Percentiles rank a stretch among this genome's conserved stretches.
These are phyloP conservation scores for Macquaria australasica DNA, from an alignment of 2,113 vertebrate species.

Conservation along the genomic window DNA sequence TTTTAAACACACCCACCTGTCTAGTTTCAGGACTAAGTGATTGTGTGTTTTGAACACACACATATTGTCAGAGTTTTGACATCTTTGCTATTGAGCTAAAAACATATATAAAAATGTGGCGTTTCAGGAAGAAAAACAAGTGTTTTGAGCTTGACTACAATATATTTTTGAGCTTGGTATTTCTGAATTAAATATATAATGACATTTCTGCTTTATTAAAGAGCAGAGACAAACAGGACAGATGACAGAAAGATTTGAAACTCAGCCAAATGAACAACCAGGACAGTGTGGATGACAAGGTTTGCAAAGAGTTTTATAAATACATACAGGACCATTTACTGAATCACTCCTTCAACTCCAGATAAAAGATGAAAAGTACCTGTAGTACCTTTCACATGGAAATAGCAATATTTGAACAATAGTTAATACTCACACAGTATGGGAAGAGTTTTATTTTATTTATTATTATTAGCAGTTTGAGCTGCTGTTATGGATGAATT, in stretches of 20 bases:
- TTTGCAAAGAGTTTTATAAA: background rate
- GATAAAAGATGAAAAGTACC: background rate
- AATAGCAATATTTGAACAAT: background rate
- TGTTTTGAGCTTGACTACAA: slow-evolving; percentile 11
- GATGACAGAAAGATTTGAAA: background rate
- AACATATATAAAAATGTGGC: background rate
- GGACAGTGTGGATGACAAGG: background rate
- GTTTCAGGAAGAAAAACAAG: background rate
- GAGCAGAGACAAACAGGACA: background rate
- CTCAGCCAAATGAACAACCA: background rate
- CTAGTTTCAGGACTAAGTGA: background rate
- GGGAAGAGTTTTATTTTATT: background rate
- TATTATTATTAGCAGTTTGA: background rate
- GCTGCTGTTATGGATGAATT: background rate
- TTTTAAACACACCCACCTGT: background rate
- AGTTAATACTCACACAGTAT: background rate
- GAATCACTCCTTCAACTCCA: background rate
- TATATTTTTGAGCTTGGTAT: slow-evolving; percentile 17
- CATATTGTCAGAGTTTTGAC: slow-evolving; percentile 11
- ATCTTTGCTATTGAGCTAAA: slow-evolving; percentile 25
- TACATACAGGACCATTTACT: background rate
- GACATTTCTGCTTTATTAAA: background rate
- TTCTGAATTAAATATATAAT: slow-evolving; percentile 11
- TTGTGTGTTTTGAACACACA: background rate
- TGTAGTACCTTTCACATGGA: no score